Conservation (phyloP, 64 coral and sea anemone species). For the Acropora tenuis region DNA sequence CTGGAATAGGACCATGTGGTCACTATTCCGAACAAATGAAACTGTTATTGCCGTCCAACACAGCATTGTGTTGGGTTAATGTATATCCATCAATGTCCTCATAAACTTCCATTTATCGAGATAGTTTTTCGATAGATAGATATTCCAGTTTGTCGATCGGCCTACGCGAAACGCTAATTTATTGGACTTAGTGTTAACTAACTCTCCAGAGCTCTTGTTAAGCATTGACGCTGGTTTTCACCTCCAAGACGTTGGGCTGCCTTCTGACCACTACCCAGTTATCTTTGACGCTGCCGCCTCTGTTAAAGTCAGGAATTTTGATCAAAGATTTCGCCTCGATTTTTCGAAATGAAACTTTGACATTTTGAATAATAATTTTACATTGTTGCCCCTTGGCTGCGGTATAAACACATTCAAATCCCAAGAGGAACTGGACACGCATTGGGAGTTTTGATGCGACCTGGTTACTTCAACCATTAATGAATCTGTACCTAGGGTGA, state of each 20-base stretch:
- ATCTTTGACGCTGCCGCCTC: constrained; percentile 45
- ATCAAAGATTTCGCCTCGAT: constrained; percentile 13
- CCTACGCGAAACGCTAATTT: constrained; percentile 49
- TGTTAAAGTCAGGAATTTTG: constrained; percentile 39
- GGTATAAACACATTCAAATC: constrained; percentile 42
- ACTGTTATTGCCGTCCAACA: too few relatives aligned
- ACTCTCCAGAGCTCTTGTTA: constrained; percentile 21
- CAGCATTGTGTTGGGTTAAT: too few relatives aligned
- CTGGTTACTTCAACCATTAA: constrained; percentile 49
- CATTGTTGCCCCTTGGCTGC: constrained; percentile 43
- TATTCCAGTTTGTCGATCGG: constrained; percentile 64
- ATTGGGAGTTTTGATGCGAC: constrained; percentile 46
- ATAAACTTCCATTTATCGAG: too few relatives aligned
- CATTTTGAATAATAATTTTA: constrained; percentile 20
- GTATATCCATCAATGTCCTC: too few relatives aligned
- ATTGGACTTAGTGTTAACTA: constrained; percentile 47
- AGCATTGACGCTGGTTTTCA: constrained; percentile 39
- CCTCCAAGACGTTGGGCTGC: constrained; percentile 44
- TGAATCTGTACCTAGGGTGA: too few relatives aligned
- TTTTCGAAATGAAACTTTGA: constrained; percentile 48
- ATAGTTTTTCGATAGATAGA: too few relatives aligned
- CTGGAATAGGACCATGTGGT: too few relatives aligned
- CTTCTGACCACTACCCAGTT: constrained; percentile 60
- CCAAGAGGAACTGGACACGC: too few relatives aligned
- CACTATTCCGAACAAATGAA: too few relatives aligned